Conservation (phyloP, 2,888 invertebrate genomes). For the Lepidochitona cinerea region DNA sequence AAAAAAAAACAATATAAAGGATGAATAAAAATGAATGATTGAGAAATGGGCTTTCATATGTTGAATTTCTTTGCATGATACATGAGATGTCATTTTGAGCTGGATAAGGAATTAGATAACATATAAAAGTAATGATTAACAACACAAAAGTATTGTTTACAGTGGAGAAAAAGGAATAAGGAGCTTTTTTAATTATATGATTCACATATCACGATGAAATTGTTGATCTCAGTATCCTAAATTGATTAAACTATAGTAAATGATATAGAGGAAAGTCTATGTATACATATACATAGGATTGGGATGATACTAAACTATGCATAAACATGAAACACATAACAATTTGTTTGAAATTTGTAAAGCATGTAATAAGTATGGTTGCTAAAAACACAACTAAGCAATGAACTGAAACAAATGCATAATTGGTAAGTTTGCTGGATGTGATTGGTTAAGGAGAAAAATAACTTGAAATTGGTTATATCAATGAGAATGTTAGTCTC, state of each 20-base stretch:
- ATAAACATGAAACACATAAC: neutral
- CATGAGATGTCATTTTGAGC: neutral
- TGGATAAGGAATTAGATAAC: neutral
- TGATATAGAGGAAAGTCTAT: neutral
- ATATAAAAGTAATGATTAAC: neutral
- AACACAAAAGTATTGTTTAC: neutral
- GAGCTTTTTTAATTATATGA: neutral
- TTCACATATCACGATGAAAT: neutral
- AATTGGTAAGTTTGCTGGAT: neutral
- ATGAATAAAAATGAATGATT: neutral
- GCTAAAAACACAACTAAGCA: neutral
- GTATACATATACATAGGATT: too few species aligned
- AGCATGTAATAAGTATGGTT: neutral
- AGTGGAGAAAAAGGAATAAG: neutral
- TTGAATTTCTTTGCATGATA: neutral
- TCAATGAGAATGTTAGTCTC: neutral
- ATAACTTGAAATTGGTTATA: neutral
- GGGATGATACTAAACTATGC: neutral
- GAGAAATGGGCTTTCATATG: neutral
- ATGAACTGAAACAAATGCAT: neutral
- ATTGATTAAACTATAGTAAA: neutral
- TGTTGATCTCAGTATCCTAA: neutral
- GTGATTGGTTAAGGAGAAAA: neutral
- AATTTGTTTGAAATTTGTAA: neutral
- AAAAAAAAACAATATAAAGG: slow-evolving; percentile 2